Evolutionary conservation across 2,113 vertebrate species (phyloP), one percentile per base, ranked within the genome.

Genomic region (Forbesichthys agassizii): DNA sequence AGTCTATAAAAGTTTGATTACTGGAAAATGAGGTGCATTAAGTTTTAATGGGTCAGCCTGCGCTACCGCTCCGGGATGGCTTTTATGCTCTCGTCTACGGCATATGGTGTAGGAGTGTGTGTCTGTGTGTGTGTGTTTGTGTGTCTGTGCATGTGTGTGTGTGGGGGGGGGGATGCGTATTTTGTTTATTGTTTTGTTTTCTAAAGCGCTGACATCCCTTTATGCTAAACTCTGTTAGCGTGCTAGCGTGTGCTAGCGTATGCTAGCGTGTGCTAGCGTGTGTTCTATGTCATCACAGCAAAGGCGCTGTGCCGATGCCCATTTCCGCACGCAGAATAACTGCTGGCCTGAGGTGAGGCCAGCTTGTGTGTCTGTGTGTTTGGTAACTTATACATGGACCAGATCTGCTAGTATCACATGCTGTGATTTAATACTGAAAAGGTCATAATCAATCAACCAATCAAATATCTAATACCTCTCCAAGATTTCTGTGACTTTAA

Each of bases 1-100:
- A 94, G 94, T 96, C 95, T 94, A 97, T 98, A 96, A 97, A 96
- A 96, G 93, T 97, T 96, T 96, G 95, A 97, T 97, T 96, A 96
- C 95, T 95, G 94, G 94, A 92, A 95, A 95, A 96, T 96, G 95
- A 95, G 94, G 92, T 94, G 91, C 77, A 91, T 91, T 90, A 91
- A 89, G 92, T 94, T 96, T 97, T 97, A 95, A 97, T 96, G 94
- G 92, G 93, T 93, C 95, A 94, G 95, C 94, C 93, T 91, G 93
- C 94, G 94, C 95, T 91, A 96, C 94, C 94, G 91, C 95, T 93
- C 91, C 95, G 95, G 94, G 95, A 80, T 67, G 89, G 94, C 95
- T 96, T 97, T 97, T 96, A 95, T 96, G 94, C 94, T 87, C 89
- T 92, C 88, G 87, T 88, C 84, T 81, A 82, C 81, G 84, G 84